Evolutionary conservation across 2,888 invertebrate species (phyloP).

Genomic region (Hydropsyche betteni): DNA sequence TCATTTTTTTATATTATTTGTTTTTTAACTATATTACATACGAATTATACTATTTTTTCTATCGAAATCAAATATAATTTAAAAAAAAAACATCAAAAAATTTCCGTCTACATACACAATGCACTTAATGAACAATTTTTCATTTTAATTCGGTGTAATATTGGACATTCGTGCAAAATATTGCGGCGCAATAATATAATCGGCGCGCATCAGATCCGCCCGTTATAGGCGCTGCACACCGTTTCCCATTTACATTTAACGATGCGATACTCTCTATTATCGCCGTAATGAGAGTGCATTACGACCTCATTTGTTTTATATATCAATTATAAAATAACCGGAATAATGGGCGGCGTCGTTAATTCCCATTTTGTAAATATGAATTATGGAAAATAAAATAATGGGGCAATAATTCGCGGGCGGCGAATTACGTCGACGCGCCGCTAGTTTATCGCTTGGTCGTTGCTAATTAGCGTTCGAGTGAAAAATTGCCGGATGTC

Average conservation of each 20-base stretch:
- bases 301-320: conserved; percentile 47
- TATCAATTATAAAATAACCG: conserved; percentile 48
- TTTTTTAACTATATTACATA: too few species aligned
- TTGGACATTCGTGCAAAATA: too few species aligned
- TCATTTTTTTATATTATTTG: too few species aligned
- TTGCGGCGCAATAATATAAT: background rate
- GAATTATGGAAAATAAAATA: conserved; percentile 20
- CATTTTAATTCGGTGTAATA: too few species aligned
- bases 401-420: conserved; percentile 14
- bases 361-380: conserved; percentile 8
- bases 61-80: too few species aligned
- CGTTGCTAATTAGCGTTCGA: too few species aligned
- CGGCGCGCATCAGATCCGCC: background rate
- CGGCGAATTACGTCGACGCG: background rate
- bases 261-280: conserved; percentile 29
- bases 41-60: too few species aligned
- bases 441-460: too few species aligned
- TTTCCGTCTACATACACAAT: too few species aligned
- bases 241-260: conserved; percentile 21
- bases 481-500: too few species aligned
- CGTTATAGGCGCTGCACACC: background rate
- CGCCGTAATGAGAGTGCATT: conserved; percentile 30
- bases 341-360: conserved; percentile 43
- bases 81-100: too few species aligned
- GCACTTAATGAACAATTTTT: too few species aligned